phyloP scores from a whole-genome alignment of 2,113 vertebrate species.

The Recurvirostra avosetta region DNA sequence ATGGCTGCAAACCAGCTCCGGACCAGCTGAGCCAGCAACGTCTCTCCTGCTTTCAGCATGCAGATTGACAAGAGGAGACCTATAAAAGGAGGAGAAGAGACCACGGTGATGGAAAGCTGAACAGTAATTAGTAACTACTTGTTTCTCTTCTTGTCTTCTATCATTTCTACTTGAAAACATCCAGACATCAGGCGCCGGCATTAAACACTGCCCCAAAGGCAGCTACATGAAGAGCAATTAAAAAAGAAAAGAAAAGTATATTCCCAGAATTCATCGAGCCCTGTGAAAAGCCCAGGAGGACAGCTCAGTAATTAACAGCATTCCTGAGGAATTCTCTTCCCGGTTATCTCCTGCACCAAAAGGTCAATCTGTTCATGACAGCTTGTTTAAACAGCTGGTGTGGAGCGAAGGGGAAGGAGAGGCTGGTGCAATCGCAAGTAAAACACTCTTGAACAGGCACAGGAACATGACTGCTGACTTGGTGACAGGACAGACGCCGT shows the following conservation, averaged over 20 bases:
- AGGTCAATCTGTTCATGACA: background rate
- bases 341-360: background rate
- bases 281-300: background rate
- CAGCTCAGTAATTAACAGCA: background rate
- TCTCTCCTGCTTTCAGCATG: background rate
- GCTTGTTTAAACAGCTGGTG: background rate
- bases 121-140: background rate
- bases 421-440: background rate
- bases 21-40: background rate
- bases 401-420: background rate
- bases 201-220: background rate
- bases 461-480: background rate
- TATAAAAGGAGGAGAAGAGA: background rate
- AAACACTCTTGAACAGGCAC: background rate
- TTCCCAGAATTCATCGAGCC: background rate
- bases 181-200: background rate
- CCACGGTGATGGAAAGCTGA: background rate
- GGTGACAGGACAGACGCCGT: fast-evolving
- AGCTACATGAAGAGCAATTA: background rate
- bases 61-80: background rate
- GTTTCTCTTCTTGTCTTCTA: background rate
- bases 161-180: background rate
- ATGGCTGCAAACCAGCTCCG: background rate
- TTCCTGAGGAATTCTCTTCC: background rate
- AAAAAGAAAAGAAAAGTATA: background rate